Evolutionary conservation across 2,888 invertebrate genomes (phyloP).

Genomic region (Conchocele bisecta): DNA sequence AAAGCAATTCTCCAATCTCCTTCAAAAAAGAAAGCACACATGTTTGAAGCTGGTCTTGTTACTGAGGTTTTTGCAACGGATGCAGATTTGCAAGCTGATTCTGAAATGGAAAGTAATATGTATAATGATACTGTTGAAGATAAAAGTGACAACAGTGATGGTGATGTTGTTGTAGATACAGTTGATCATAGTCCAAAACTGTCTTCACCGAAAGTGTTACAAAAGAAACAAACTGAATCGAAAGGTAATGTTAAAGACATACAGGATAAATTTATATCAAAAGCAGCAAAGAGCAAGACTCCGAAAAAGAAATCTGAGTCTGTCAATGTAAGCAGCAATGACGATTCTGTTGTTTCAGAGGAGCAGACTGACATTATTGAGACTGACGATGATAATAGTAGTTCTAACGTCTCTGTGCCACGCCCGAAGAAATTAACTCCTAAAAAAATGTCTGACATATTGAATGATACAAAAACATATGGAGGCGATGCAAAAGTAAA

Average conservation of each 20-base stretch:
- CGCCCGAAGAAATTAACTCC: neutral
- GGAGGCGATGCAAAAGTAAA: neutral
- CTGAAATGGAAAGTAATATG: neutral
- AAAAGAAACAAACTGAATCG: neutral
- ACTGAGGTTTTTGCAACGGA: no score
- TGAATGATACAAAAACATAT: neutral
- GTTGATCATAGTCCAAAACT: conserved; percentile 22
- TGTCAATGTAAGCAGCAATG: neutral
- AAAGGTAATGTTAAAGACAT: neutral
- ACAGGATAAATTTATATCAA: conserved; percentile 25
- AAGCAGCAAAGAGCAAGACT: conserved; percentile 13
- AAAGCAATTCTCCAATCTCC: no score
- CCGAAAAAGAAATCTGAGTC: conserved; percentile 1
- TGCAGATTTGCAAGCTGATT: no score
- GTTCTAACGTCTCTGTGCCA: neutral
- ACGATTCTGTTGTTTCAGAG: neutral
- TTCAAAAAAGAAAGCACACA: no score
- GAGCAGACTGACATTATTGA: neutral
- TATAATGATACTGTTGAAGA: conserved; percentile 10
- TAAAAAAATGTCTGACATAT: conserved; percentile 9
- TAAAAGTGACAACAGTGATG: conserved; percentile 24
- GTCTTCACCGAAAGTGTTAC: no score
- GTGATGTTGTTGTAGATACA: conserved; percentile 11
- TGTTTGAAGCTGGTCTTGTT: no score
- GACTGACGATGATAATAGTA: neutral